These are phyloP conservation scores for Bufo gargarizans DNA, from an alignment of 2,113 vertebrate genomes.

Conservation along the genomic window DNA sequence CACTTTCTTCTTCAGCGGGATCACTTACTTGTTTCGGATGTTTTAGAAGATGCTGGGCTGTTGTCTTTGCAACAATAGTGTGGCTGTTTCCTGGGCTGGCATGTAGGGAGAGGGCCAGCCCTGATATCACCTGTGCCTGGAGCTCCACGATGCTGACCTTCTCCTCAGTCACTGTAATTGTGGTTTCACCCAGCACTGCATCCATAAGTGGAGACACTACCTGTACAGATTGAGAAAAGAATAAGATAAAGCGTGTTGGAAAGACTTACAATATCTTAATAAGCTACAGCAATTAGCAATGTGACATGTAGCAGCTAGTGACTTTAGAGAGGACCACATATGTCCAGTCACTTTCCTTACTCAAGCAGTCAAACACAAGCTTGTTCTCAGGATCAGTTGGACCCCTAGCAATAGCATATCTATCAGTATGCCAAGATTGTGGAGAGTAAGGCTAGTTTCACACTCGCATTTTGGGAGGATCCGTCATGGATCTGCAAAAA, in stretches of 20 bases:
- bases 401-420: too few relatives aligned
- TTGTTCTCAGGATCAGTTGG: too few relatives aligned
- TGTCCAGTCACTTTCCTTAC: too few relatives aligned
- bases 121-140: slow-evolving; percentile 87
- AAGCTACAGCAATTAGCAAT: not conserved
- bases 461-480: too few relatives aligned
- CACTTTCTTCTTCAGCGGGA: not conserved
- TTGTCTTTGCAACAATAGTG: slow-evolving; percentile 91
- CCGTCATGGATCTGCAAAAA: too few relatives aligned
- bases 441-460: too few relatives aligned
- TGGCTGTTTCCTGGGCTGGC: slow-evolving; percentile 95
- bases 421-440: too few relatives aligned
- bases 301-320: not conserved
- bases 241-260: not conserved
- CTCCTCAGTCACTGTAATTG: slow-evolving; percentile 90
- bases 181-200: slow-evolving; percentile 83
- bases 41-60: slow-evolving; percentile 85
- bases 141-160: slow-evolving; percentile 94
- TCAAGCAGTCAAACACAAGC: too few relatives aligned
- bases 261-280: not conserved
- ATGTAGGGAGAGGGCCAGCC: slow-evolving; percentile 86
- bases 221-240: slow-evolving; percentile 67
- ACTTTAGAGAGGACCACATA: not conserved
- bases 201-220: slow-evolving; percentile 94
- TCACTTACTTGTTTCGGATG: slow-evolving; percentile 86